These are phyloP conservation scores for Cyanocitta stelleri DNA, from an alignment of 2,113 vertebrate species.

Conservation along the genomic window DNA sequence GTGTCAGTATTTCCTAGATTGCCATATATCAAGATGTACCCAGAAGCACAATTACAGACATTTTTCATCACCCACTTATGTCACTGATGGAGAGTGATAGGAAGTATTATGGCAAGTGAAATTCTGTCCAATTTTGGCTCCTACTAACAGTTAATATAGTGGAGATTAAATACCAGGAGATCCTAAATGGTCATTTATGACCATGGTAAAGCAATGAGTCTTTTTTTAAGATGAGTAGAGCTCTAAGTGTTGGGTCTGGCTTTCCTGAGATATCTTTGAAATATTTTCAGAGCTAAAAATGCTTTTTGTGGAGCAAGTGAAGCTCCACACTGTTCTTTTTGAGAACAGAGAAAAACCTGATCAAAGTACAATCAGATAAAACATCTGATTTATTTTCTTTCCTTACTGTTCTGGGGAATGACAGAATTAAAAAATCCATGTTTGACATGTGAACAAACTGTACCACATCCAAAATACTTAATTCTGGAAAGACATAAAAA, in stretches of 20 bases:
- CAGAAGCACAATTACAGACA: background rate
- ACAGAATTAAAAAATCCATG: background rate
- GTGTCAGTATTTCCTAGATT: background rate
- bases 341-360: background rate
- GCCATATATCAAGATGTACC: fast-evolving
- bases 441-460: background rate
- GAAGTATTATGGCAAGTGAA: background rate
- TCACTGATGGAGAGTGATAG: background rate
- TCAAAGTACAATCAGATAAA: constrained; percentile 6
- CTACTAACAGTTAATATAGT: background rate
- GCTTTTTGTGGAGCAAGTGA: background rate
- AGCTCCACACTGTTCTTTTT: background rate
- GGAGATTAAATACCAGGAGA: background rate
- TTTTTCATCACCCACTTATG: background rate
- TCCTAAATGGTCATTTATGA: background rate
- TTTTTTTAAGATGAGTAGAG: background rate
- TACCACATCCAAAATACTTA: background rate
- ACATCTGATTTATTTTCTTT: background rate
- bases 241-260: background rate
- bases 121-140: background rate
- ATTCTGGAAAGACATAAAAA: background rate
- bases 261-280: background rate
- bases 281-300: background rate
- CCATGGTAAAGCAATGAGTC: background rate
- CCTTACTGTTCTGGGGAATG: background rate